Evolutionary conservation across 2,888 invertebrate genomes (phyloP).

Genomic region (Mantis religiosa): DNA sequence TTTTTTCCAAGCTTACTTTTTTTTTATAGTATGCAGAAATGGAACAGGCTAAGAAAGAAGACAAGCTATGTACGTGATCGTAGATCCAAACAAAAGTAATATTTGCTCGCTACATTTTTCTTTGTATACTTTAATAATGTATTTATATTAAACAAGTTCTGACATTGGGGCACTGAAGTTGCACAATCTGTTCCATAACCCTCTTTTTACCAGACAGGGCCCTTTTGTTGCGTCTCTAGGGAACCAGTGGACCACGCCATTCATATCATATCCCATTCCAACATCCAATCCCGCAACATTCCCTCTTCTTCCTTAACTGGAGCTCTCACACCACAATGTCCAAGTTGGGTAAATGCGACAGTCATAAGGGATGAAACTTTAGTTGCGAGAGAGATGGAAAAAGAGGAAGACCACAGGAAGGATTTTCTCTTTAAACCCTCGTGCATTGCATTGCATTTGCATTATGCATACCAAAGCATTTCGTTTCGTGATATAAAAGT

Average conservation of each 20-base stretch:
- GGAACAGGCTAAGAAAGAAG: background rate
- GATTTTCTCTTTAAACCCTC: slow-evolving; percentile 9
- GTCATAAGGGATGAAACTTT: background rate
- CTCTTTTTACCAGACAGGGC: background rate
- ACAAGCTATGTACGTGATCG: background rate
- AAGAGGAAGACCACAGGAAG: background rate
- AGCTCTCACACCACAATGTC: background rate
- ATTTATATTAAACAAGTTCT: background rate
- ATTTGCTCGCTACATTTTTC: background rate
- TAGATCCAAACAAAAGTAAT: background rate
- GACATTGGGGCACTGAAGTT: background rate
- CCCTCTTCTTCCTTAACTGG: background rate
- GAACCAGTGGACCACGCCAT: background rate
- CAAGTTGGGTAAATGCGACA: slow-evolving; percentile 4
- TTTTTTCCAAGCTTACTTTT: background rate
- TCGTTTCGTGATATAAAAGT: slow-evolving; percentile 6
- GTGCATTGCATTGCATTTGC: slow-evolving; percentile 8
- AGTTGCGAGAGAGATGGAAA: background rate
- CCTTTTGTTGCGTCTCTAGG: background rate
- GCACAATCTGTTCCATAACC: background rate
- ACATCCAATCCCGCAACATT: background rate
- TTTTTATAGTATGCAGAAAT: background rate
- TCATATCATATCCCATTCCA: background rate
- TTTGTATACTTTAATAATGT: background rate
- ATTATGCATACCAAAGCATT: slow-evolving; percentile 16